Conservation (phyloP, 2,797 vertebrate genomes). For the Coccyzus lansbergi region DNA sequence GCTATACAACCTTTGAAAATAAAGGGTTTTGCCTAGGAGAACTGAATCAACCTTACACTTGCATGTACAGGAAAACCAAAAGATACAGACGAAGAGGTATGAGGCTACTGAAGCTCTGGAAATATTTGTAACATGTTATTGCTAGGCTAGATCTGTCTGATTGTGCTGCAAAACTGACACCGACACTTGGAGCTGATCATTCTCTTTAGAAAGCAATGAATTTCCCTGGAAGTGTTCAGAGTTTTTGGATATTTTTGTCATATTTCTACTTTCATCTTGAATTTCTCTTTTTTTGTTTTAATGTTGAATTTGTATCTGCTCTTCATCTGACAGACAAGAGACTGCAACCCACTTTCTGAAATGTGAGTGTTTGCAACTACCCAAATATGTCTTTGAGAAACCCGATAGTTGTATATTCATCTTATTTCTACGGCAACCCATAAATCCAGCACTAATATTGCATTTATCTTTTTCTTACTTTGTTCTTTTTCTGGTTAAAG, state of each 20-base stretch:
- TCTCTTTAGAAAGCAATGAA: constrained; percentile 10
- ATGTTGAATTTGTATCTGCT: constrained; percentile 30
- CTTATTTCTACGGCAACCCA: constrained; percentile 27
- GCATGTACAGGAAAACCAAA: constrained; percentile 29
- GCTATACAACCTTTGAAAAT: constrained; percentile 34
- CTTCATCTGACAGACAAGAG: constrained; percentile 34
- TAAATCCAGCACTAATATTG: constrained; percentile 23
- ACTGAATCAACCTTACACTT: constrained; percentile 66
- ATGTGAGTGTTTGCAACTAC: constrained; percentile 47
- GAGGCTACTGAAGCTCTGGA: constrained; percentile 11
- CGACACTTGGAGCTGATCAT: constrained; percentile 35
- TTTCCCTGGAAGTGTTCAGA: constrained; percentile 35
- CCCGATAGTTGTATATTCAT: constrained; percentile 38
- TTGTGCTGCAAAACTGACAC: constrained; percentile 19
- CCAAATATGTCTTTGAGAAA: constrained; percentile 37
- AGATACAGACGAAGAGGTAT: constrained; percentile 4
- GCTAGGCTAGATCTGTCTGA: constrained; percentile 52
- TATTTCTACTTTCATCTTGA: constrained; percentile 47
- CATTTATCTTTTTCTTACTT: constrained; percentile 43
- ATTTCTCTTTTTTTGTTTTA: constrained; percentile 59
- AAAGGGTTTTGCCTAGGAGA: constrained; percentile 29
- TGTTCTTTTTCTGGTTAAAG: constrained; percentile 31
- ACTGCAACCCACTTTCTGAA: constrained; percentile 36
- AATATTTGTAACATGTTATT: constrained; percentile 30
- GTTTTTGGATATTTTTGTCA: not conserved